Conservation (phyloP, 2,797 vertebrate genomes). For the Euthynnus affinis region DNA sequence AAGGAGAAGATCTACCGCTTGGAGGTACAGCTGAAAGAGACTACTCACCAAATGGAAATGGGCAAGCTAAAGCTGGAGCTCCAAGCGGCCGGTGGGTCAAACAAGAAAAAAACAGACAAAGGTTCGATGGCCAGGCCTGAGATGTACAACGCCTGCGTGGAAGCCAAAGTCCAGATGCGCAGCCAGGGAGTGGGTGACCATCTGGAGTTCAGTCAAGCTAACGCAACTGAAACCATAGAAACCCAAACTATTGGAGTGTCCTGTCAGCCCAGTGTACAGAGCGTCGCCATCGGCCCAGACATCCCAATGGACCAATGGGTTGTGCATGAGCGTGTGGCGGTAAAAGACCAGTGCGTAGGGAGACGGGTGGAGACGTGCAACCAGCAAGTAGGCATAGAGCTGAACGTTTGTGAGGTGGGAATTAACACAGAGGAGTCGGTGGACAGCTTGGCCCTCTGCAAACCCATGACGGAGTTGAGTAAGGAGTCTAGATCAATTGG, state of each 20-base stretch:
- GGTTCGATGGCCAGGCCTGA: constrained; percentile 87
- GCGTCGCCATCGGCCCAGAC: constrained; percentile 85
- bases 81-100: constrained; percentile 89
- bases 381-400: constrained; percentile 84
- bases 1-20: constrained; percentile 96
- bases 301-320: constrained; percentile 91
- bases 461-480: constrained; percentile 41
- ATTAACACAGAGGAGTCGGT: constrained; percentile 87
- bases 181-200: constrained; percentile 90
- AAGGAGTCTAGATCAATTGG: constrained; percentile 87
- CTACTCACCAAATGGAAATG: constrained; percentile 95
- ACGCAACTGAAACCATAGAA: constrained; percentile 79
- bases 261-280: constrained; percentile 82
- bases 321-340: constrained; percentile 86
- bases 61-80: constrained; percentile 96
- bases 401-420: constrained; percentile 83
- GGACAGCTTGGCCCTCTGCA: constrained; percentile 60
- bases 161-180: constrained; percentile 86
- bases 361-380: constrained; percentile 76
- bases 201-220: constrained; percentile 76
- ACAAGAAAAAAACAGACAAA: constrained; percentile 93
- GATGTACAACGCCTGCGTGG: constrained; percentile 88
- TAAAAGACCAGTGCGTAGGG: constrained; percentile 84
- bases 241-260: constrained; percentile 81
- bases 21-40: constrained; percentile 95